Base-by-base conservation (phyloP, 2,797 vertebrate species). In the Atherinosoma microstoma region DNA sequence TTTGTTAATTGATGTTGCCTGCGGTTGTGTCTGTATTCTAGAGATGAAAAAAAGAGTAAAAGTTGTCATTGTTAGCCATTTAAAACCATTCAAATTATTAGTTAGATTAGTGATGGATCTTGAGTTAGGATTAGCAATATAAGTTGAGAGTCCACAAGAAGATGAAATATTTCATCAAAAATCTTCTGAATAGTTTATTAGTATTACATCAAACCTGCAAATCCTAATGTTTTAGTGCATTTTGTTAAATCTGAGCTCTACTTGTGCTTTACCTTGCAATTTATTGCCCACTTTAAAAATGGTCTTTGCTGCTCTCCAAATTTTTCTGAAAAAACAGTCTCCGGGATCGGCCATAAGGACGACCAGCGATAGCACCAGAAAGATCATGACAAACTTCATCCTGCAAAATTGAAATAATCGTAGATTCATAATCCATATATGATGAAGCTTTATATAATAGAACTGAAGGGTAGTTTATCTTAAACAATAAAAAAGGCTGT, bases 311-410 rank as follows among this genome's bases (percentile, higher is more conserved):
- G 24, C 27, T 18, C 0, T 20, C 18, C 18, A 58, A 0, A 4
- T 0, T 0, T 3, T 6, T 47, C 15, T 49, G 0, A 32, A 29
- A 2, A 47, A 34, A 15, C 61, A 47, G 2, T 80, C 75, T 4
- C 77, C 77, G 2, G 76, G 68, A 47, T 80, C 54, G 1, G 66
- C 62, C 76, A 80, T 54, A 12, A 78, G 15, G 29, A 73, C 9
- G 3, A 84, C 68, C 36, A 78, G 32, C 0, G 67, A 11, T 35
- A 76, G 3, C 5, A 78, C 69, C 8, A 77, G 71, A 24, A 82
- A 68, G 9, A 75, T 2, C 13, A 35, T 10, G 4, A 60, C 11
- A 3, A 7, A 18, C 76, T 30, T 87, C 68, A 82, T 82, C 68
- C 79, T 84, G 27, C 10, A 61, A 64, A 67, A 53, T 2, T 12